Base-by-base conservation (phyloP, 2,113 vertebrate species). In the Hiodon alosoides region DNA sequence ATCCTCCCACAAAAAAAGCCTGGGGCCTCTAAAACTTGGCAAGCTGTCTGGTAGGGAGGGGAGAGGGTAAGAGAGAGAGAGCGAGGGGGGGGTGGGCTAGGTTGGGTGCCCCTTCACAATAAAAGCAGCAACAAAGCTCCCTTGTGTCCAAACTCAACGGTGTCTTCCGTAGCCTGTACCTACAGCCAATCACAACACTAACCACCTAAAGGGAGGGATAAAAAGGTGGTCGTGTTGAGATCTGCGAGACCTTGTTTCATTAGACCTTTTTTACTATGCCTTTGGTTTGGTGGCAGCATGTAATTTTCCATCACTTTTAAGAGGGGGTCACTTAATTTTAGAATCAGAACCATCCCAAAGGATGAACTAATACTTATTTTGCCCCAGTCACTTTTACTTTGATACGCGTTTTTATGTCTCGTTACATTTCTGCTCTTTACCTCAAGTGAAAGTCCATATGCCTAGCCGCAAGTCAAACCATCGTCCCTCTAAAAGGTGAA, bases 1-100 rank as follows among this genome's bases (percentile, higher is more conserved):
- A 84, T 90, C 91, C 91, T 89, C 90, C 89, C 89, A 91, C 90
- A 87, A 85, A 87, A 88, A 87, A 57, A 87, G 87, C 90, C 87
- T 73, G 55, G 86, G 89, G 89, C 90, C 90, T 88, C 90, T 77
- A 78, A 84, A 79, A 83, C 83, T 86, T 86, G 88, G 90, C 90
- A 87, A 77, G 84, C 81, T 50, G 57, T 78, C 81, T 72, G 66
- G 50, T 5, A 55, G 54, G 65, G 72, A 67, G 64, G 50, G 71
- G 79, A 67, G 64, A 50, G 3, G n/a, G n/a, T 58, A 75, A 14
- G 46, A 9, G 11, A 17, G 51, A 69, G 7, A 31, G 55, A 46
- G 10, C 47, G 31, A 11, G 47, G 8, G 14, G 3, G 52, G 46
- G n/a, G 13, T 53, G 52, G 71, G 72, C 60, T 31, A 62, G 68